Evolutionary conservation across 2,888 invertebrate species (phyloP).

Genomic region (Helobdella robusta): DNA sequence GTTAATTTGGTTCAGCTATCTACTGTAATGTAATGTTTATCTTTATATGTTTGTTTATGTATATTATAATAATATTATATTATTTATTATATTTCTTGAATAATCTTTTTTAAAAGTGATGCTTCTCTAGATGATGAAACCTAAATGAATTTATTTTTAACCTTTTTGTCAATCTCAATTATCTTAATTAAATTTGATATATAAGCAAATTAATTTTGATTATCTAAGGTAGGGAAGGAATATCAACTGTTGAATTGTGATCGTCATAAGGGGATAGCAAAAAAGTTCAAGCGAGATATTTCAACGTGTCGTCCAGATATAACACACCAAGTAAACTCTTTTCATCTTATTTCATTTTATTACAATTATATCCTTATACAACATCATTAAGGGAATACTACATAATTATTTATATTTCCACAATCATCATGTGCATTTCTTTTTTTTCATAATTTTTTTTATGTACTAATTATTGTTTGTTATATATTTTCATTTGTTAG

Average conservation of each 20-base stretch:
- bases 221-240: slow-evolving; percentile 58
- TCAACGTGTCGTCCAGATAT: slow-evolving; percentile 84
- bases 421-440: too few species aligned
- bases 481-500: slow-evolving; percentile 38
- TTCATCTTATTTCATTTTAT: neutral
- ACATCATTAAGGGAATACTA: too few species aligned
- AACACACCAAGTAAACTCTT: slow-evolving; percentile 64
- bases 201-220: neutral
- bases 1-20: too few species aligned
- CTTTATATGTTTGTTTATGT: too few species aligned
- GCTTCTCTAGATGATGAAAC: too few species aligned
- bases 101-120: too few species aligned
- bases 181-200: neutral
- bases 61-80: too few species aligned
- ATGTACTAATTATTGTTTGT: neutral
- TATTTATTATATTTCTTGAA: too few species aligned
- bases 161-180: too few species aligned
- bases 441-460: neutral
- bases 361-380: neutral
- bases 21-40: too few species aligned
- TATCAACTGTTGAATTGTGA: slow-evolving; percentile 89
- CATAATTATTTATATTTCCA: too few species aligned
- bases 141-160: too few species aligned
- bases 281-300: slow-evolving; percentile 75
- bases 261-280: slow-evolving; percentile 73